A percentile compares a stretch with the other conserved stretches of the same genome.
These are phyloP conservation scores for Cephalopterus ornatus DNA, from an alignment of 2,113 vertebrate genomes.

Conservation along the genomic window DNA sequence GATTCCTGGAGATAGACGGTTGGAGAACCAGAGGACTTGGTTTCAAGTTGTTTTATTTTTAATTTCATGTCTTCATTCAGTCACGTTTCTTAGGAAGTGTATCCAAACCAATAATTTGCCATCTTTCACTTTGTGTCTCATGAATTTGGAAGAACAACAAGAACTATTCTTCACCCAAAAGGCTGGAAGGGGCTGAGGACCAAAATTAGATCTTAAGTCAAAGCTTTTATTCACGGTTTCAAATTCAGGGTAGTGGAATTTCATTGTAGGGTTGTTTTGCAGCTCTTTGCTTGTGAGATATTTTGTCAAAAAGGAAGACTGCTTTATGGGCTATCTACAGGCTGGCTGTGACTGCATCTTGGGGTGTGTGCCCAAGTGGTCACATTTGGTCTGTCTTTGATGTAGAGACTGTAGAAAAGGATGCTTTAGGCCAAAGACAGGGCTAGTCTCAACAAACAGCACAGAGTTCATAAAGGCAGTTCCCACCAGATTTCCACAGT, in stretches of 20 bases:
- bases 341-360: not conserved
- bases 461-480: not conserved
- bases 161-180: conserved; percentile 7
- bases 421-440: not conserved
- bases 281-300: not conserved
- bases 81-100: not conserved
- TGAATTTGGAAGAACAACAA: not conserved
- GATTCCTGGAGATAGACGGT: not conserved
- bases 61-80: not conserved
- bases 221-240: conserved; percentile 24
- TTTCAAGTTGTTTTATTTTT: not conserved
- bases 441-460: not conserved
- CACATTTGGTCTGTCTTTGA: not conserved
- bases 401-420: not conserved
- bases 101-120: not conserved
- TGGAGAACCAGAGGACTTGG: not conserved
- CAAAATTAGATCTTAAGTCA: conserved; percentile 27
- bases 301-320: not conserved
- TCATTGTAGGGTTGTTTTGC: not conserved
- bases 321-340: not conserved
- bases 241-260: not conserved
- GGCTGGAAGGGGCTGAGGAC: not conserved
- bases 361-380: not conserved
- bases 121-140: not conserved
- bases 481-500: not conserved